Percentiles rank a stretch among this genome's conserved stretches.
phyloP scores from a whole-genome alignment of 2,113 vertebrate genomes.

The Bufo gargarizans region DNA sequence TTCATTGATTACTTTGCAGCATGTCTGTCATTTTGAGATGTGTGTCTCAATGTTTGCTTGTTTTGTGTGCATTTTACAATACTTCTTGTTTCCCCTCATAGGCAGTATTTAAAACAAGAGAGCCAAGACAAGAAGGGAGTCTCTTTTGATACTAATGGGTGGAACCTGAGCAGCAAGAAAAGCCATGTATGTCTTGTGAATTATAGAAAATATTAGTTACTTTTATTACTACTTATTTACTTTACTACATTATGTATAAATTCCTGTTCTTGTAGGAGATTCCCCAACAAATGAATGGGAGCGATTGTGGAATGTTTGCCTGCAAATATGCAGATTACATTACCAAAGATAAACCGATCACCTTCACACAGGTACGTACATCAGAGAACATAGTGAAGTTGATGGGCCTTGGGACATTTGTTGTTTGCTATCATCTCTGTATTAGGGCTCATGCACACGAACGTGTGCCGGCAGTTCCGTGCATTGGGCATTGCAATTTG shows the following conservation, averaged over 20 bases:
- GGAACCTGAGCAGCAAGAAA: conserved; percentile 85
- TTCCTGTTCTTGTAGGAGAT: conserved; percentile 80
- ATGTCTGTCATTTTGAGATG: no score
- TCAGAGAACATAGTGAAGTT: background rate
- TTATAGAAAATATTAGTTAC: background rate
- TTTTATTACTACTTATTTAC: background rate
- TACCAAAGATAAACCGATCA: conserved; percentile 97
- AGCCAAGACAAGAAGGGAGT: conserved; percentile 89
- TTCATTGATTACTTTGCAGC: no score
- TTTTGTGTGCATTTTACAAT: background rate
- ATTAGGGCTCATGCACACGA: no score
- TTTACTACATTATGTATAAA: background rate
- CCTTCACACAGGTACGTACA: conserved; percentile 90
- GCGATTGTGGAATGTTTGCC: conserved; percentile 98
- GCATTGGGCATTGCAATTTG: no score
- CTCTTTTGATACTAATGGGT: conserved; percentile 81
- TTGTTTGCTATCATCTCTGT: background rate
- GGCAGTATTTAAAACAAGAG: conserved; percentile 89
- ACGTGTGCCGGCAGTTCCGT: no score
- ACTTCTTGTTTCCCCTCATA: conserved; percentile 60
- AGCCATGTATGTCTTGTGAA: conserved; percentile 68
- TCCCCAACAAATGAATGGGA: conserved; percentile 98
- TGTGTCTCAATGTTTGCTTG: no score
- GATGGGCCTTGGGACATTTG: background rate
- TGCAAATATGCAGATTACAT: conserved; percentile 98